phyloP scores from a whole-genome alignment of 2,113 vertebrate genomes.

The Sitta europaea region DNA sequence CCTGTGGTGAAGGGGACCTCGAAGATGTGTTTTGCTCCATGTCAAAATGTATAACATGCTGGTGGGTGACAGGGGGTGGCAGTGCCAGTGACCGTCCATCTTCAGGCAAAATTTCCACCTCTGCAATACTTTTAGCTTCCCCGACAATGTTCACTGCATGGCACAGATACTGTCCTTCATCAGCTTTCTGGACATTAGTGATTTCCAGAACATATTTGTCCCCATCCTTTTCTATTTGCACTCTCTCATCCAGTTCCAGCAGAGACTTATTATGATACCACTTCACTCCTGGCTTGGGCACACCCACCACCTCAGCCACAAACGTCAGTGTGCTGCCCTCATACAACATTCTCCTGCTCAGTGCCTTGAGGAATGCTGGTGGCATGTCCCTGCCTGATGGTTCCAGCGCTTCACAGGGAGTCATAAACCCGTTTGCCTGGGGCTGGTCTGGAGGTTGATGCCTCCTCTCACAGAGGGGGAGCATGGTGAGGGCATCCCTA shows the following conservation, averaged over 20 bases:
- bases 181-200: constrained; percentile 73
- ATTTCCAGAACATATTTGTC: constrained; percentile 82
- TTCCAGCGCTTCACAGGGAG: constrained; percentile 77
- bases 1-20: constrained; percentile 94
- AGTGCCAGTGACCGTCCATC: constrained; percentile 79
- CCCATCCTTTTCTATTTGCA: constrained; percentile 81
- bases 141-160: constrained; percentile 91
- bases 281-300: constrained; percentile 87
- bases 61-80: constrained; percentile 90
- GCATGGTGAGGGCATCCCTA: constrained; percentile 61
- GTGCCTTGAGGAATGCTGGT: constrained; percentile 89
- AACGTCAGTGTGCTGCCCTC: constrained; percentile 83
- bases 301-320: constrained; percentile 85
- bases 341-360: constrained; percentile 82
- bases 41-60: constrained; percentile 96
- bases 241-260: constrained; percentile 74
- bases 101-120: constrained; percentile 83
- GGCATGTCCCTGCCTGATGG: constrained; percentile 86
- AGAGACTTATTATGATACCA: constrained; percentile 92
- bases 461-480: constrained; percentile 62
- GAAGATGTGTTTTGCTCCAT: constrained; percentile 84
- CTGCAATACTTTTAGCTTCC: constrained; percentile 87
- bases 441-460: constrained; percentile 64
- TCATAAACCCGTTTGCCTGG: constrained; percentile 75
- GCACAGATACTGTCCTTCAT: constrained; percentile 91